Evolutionary conservation across 23 tunicate species (phyloP).

Genomic region (Styela clava): DNA sequence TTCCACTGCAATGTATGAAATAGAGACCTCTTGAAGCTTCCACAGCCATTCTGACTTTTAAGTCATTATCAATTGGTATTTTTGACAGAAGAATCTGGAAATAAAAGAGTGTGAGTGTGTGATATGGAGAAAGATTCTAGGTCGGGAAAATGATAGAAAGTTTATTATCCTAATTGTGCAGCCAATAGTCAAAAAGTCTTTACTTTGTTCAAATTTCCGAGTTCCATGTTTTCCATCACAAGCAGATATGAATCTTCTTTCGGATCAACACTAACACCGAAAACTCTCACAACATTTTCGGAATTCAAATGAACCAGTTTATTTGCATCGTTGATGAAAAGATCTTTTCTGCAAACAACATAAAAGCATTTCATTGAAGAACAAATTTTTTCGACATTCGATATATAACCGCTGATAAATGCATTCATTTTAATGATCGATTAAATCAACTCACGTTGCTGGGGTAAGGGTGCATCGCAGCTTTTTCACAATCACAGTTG

Average conservation of each 20-base stretch:
- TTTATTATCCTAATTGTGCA: too few species aligned
- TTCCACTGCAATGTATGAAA: conserved; percentile 70
- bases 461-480: conserved; percentile 40
- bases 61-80: neutral
- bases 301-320: conserved; percentile 76
- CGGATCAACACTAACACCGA: conserved; percentile 53
- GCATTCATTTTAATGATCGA: too few species aligned
- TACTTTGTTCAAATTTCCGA: conserved; percentile 51
- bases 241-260: conserved; percentile 30
- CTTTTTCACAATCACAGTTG: conserved; percentile 47
- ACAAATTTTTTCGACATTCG: neutral
- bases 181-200: neutral
- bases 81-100: conserved; percentile 31
- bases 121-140: too few species aligned
- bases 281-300: conserved; percentile 63
- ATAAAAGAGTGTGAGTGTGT: neutral
- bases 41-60: conserved; percentile 40
- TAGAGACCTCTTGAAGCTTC: conserved; percentile 63
- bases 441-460: conserved; percentile 28
- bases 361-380: neutral
- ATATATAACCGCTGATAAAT: too few species aligned
- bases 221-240: conserved; percentile 51
- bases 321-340: conserved; percentile 51
- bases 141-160: too few species aligned
- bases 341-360: conserved; percentile 33